Conservation (phyloP, 2,113 vertebrate species). For the Colistium nudipinnis region DNA sequence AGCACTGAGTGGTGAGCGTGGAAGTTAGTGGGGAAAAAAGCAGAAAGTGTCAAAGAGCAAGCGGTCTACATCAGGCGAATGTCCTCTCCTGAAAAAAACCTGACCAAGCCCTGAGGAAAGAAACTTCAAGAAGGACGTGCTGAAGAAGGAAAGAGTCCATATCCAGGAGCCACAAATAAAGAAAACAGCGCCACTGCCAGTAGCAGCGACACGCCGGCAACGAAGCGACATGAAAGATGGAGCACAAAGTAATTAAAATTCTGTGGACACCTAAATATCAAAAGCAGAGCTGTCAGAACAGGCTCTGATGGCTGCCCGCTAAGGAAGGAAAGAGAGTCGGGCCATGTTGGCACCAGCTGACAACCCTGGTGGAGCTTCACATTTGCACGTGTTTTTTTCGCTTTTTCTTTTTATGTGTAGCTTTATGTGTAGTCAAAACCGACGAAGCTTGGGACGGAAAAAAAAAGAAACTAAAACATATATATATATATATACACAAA, state of each 20-base stretch:
- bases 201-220: constrained; percentile 52
- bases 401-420: constrained; percentile 21
- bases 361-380: constrained; percentile 66
- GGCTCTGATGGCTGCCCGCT: constrained; percentile 55
- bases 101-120: constrained; percentile 44
- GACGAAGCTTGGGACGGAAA: constrained; percentile 49
- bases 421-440: constrained; percentile 55
- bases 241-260: constrained; percentile 75
- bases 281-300: constrained; percentile 72
- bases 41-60: constrained; percentile 35
- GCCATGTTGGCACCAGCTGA: constrained; percentile 73
- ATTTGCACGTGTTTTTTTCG: constrained; percentile 56
- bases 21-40: constrained; percentile 25
- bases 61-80: constrained; percentile 43
- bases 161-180: constrained; percentile 46
- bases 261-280: constrained; percentile 75
- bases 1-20: constrained; percentile 1
- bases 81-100: constrained; percentile 50
- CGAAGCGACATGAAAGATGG: constrained; percentile 67
- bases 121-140: constrained; percentile 9
- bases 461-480: constrained; percentile 33
- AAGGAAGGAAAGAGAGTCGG: constrained; percentile 31
- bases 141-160: constrained; percentile 46
- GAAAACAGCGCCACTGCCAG: constrained; percentile 57
- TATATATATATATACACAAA: no score